Evolutionary conservation across 2,113 vertebrate genomes (phyloP), one percentile per base, ranked within the genome.

Genomic region (Tragelaphus buxtoni): DNA sequence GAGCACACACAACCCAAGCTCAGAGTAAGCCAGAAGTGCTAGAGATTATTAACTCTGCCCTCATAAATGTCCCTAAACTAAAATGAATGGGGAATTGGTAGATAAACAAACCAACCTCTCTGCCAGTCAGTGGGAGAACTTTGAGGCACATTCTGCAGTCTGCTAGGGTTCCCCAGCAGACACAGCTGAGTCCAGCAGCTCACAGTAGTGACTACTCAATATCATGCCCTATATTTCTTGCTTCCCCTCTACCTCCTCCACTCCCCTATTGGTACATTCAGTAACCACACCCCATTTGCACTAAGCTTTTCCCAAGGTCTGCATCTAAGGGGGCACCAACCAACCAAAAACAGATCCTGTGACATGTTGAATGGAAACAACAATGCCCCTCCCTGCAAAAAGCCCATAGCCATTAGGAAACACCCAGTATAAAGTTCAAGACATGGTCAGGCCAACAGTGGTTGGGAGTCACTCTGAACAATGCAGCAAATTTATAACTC

Each of bases 341-440:
- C 45, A 82, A 69, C 26, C 22, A 55, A 55, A 95, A 61, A 26
- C 1, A 90, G 51, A 81, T 82, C 18, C 55, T 83, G 35, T 87
- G 13, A 87, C 83, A 47, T 69, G 5, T 53, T 96, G 58, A 81
- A 45, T 45, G 61, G 45, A 96, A 96, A 86, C 6, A 94, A 26
- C 7, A 60, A 69, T 47, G 11, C 24, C 8, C 18, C 18, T 11
- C n/a, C 9, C 9, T 10, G 1, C 17, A 7, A 49, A 18, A 2
- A 13, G 4, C 18, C 13, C 65, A 86, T 4, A 60, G 72, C 16
- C 18, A 55, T 61, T 95, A 4, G 18, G 28, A 89, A 58, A 83
- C 51, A 55, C 30, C 22, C 28, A 76, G 24, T 1, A 28, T 3
- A 10, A 63, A 88, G 85, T 82, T 93, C 16, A 63, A 47, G 47